phyloP scores from a whole-genome alignment of 2,888 invertebrate species.

The Polydrusus tereticollis region DNA sequence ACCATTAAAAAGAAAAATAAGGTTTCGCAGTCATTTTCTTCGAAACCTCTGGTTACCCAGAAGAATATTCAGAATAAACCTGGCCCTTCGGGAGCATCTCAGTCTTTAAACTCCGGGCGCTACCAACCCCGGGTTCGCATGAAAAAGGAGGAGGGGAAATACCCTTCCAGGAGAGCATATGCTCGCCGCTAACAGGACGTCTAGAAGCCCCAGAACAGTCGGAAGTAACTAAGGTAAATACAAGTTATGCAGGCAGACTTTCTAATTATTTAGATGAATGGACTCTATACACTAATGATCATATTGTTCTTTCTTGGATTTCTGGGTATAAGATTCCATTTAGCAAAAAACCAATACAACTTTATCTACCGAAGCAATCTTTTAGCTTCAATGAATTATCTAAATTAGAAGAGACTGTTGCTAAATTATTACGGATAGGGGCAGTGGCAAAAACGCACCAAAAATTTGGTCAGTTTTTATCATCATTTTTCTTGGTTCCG shows the following conservation, averaged over 20 bases:
- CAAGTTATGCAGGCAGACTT: conserved; percentile 27
- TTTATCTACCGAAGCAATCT: conserved; percentile 3
- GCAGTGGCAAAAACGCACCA: conserved; percentile 28
- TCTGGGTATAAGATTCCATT: conserved; percentile 25
- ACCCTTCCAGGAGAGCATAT: neutral
- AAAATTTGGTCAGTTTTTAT: conserved; percentile 41
- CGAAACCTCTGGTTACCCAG: neutral
- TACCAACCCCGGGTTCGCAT: conserved; percentile 6
- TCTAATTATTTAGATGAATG: conserved; percentile 30
- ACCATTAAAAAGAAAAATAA: conserved; percentile 35
- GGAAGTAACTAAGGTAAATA: conserved; percentile 16
- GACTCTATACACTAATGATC: conserved; percentile 18
- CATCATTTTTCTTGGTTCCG: conserved; percentile 43
- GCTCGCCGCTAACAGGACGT: conserved; percentile 15
- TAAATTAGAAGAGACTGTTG: too few species aligned
- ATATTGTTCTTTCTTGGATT: conserved; percentile 18
- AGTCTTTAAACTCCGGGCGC: conserved; percentile 37
- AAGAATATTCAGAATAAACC: neutral
- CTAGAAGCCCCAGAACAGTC: neutral
- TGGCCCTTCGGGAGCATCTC: conserved; percentile 1
- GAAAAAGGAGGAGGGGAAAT: conserved; percentile 36
- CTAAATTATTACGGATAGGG: conserved; percentile 24
- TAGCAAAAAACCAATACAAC: conserved; percentile 19
- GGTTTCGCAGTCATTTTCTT: neutral
- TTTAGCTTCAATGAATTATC: neutral